Conservation (phyloP, 2,113 vertebrate genomes). For the Hippocampus zosterae region DNA sequence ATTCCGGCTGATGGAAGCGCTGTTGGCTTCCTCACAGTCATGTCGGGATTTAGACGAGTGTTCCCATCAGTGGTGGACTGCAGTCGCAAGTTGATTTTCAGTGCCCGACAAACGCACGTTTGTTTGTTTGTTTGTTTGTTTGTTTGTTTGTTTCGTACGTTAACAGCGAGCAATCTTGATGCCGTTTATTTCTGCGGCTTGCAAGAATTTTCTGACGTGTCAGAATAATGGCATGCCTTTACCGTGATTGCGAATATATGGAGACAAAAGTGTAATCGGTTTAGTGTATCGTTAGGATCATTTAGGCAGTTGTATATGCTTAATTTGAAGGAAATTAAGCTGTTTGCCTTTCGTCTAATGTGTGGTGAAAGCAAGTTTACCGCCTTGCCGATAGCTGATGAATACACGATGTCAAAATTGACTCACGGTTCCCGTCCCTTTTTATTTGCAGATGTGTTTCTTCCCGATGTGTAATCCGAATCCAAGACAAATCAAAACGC, state of each 20-base stretch:
- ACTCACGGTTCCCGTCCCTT: neutral
- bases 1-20: neutral
- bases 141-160: no score
- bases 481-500: neutral
- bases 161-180: no score
- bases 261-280: no score
- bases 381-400: neutral
- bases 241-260: no score
- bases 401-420: neutral
- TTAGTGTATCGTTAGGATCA: no score
- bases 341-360: neutral
- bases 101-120: no score
- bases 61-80: neutral
- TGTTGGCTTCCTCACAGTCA: neutral
- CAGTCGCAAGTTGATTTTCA: neutral
- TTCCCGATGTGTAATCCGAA: neutral
- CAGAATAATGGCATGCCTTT: no score
- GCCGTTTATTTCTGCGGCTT: no score
- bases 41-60: neutral
- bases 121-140: no score
- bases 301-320: no score
- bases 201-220: no score
- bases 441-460: neutral
- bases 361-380: neutral
- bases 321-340: no score